These are phyloP conservation scores for Psettodes erumei DNA, from an alignment of 2,113 vertebrate species.

Conservation along the genomic window DNA sequence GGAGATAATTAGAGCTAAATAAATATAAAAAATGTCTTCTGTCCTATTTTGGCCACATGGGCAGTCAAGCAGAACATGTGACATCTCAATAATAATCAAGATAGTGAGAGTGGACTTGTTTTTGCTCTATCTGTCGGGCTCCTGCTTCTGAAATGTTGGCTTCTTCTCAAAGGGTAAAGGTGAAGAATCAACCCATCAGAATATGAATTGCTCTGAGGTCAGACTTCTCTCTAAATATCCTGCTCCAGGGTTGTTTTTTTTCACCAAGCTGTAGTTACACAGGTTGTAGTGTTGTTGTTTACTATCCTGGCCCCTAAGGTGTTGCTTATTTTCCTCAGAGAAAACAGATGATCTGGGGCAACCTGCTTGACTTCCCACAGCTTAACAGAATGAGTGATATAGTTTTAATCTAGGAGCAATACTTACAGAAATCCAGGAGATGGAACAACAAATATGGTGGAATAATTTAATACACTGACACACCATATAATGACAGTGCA, in stretches of 20 bases:
- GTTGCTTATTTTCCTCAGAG: background rate
- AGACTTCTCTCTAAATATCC: conserved; percentile 26
- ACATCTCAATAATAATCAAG: background rate
- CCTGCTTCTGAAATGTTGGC: conserved; percentile 46
- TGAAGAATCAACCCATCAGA: conserved; percentile 55
- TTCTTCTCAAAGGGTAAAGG: conserved; percentile 60
- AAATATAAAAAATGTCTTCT: background rate
- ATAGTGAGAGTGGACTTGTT: conserved; percentile 24
- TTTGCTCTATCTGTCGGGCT: conserved; percentile 61
- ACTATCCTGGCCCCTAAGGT: background rate
- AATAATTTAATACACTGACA: no score
- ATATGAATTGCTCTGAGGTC: conserved; percentile 31
- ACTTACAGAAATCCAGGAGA: background rate
- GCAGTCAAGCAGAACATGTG: background rate
- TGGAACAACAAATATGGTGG: no score
- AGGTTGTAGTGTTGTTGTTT: background rate
- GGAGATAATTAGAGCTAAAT: background rate
- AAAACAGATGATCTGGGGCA: background rate
- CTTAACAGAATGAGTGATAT: background rate
- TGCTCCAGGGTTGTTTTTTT: background rate
- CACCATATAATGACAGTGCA: no score
- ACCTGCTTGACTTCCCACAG: background rate
- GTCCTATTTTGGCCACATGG: background rate
- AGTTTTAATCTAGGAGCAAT: background rate
- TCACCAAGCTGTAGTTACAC: background rate